These are phyloP conservation scores for Muntiacus reevesi DNA, from an alignment of 2,113 vertebrate species.

Conservation along the genomic window DNA sequence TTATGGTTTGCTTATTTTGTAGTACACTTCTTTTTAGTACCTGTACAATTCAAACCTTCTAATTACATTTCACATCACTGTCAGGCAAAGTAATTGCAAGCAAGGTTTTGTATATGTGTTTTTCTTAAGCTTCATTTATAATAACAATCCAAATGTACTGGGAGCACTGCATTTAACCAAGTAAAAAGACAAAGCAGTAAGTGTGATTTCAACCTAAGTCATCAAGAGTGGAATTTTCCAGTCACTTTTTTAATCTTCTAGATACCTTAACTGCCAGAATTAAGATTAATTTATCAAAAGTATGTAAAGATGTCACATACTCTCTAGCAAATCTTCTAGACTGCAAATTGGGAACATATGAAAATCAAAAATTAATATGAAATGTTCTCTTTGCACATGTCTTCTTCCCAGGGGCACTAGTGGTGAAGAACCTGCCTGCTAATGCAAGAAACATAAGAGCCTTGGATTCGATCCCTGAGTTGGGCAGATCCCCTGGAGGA, in stretches of 20 bases:
- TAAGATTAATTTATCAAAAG: constrained; percentile 16
- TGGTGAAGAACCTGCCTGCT: not conserved
- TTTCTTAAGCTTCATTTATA: constrained; percentile 27
- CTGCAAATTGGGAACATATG: not conserved
- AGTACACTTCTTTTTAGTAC: constrained; percentile 46
- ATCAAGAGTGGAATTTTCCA: not conserved
- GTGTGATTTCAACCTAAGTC: not conserved
- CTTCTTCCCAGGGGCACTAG: not conserved
- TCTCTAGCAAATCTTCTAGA: not conserved
- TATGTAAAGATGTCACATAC: not conserved
- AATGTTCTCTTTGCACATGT: not conserved
- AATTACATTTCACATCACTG: constrained; percentile 60
- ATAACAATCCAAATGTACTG: not conserved
- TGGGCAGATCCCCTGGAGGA: not conserved
- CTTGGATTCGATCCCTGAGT: fast-evolving
- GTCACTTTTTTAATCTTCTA: constrained; percentile 13
- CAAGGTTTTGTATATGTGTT: constrained; percentile 1
- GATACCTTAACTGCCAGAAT: not conserved
- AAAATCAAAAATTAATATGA: constrained; percentile 33
- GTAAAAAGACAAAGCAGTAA: constrained; percentile 13
- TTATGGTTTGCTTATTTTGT: constrained; percentile 50
- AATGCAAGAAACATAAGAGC: not conserved
- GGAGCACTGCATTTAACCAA: constrained; percentile 7
- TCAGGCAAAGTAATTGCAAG: constrained; percentile 49
- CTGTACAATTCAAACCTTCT: constrained; percentile 50